A percentile compares a stretch with the other conserved stretches of the same genome.
These are phyloP conservation scores for Tupiocoris notatus DNA, from an alignment of 2,888 invertebrate species.

Conservation along the genomic window DNA sequence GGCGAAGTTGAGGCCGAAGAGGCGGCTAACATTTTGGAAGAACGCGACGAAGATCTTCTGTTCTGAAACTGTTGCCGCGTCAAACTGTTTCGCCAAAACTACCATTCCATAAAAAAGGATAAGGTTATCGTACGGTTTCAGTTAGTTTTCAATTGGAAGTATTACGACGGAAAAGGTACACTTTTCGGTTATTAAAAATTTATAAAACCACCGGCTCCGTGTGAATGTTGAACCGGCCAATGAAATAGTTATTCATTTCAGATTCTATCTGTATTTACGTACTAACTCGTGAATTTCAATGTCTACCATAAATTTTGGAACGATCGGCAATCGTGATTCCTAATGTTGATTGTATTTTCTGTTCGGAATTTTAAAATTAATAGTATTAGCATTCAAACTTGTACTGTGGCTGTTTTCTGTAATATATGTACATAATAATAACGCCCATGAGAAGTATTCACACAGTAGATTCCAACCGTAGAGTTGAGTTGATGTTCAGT, in stretches of 20 bases:
- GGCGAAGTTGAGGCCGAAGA: slow-evolving; percentile 56
- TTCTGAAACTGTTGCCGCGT: slow-evolving; percentile 63
- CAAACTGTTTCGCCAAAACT: background rate
- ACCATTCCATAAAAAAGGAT: slow-evolving; percentile 33
- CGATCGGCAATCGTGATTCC: too few relatives aligned
- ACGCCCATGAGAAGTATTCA: background rate
- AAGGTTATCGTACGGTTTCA: slow-evolving; percentile 16
- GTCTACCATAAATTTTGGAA: too few relatives aligned
- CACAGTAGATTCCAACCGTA: background rate
- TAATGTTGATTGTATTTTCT: too few relatives aligned
- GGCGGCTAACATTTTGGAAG: slow-evolving; percentile 73
- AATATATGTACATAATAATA: background rate
- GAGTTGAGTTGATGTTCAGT: background rate
- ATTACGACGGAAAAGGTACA: too few relatives aligned
- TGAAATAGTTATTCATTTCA: background rate
- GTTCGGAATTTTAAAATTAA: too few relatives aligned
- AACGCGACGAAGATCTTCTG: slow-evolving; percentile 85
- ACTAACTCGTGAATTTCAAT: background rate
- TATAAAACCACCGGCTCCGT: too few relatives aligned
- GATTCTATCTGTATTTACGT: background rate
- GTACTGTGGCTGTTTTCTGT: background rate
- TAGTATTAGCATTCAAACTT: too few relatives aligned
- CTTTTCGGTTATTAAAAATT: too few relatives aligned
- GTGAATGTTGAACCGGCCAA: too few relatives aligned
- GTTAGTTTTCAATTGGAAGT: slow-evolving; percentile 2